Conservation (phyloP, 2,888 invertebrate genomes). For the Xylophagus ater region DNA sequence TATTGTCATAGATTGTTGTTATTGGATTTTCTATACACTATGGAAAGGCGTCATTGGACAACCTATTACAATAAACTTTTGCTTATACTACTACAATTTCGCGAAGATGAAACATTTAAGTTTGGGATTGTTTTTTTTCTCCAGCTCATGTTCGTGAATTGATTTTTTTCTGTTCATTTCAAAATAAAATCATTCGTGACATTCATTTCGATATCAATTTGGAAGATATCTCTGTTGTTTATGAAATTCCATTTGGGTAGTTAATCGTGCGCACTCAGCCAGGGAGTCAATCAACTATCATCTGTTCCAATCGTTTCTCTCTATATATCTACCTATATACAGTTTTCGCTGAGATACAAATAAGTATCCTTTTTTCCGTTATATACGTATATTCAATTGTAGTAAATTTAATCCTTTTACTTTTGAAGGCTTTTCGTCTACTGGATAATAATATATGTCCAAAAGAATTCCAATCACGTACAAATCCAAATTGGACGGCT, state of each 20-base stretch:
- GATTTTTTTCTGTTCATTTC: background rate
- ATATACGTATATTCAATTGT: too few relatives aligned
- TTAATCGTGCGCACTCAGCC: conserved; percentile 14
- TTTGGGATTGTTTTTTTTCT: too few relatives aligned
- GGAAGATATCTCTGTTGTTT: conserved; percentile 5
- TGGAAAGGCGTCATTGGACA: too few relatives aligned
- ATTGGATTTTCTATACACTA: too few relatives aligned
- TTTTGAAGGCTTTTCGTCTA: conserved; percentile 8
- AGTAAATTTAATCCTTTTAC: conserved; percentile 9
- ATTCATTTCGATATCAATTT: conserved; percentile 9
- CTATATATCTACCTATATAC: background rate
- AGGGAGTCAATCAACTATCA: conserved; percentile 10
- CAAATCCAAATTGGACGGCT: conserved; percentile 15
- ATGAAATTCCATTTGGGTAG: conserved; percentile 14
- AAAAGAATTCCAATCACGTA: conserved; percentile 15
- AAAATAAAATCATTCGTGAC: conserved; percentile 8
- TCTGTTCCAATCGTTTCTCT: conserved; percentile 5
- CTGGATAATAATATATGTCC: too few relatives aligned
- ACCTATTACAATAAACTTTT: too few relatives aligned
- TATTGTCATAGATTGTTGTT: too few relatives aligned
- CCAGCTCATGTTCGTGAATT: too few relatives aligned
- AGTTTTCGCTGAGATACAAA: too few relatives aligned
- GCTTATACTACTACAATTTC: too few relatives aligned
- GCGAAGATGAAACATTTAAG: too few relatives aligned
- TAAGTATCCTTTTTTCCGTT: too few relatives aligned